Conservation (phyloP, 2,797 vertebrate species). For the Geotrypetes seraphini region DNA sequence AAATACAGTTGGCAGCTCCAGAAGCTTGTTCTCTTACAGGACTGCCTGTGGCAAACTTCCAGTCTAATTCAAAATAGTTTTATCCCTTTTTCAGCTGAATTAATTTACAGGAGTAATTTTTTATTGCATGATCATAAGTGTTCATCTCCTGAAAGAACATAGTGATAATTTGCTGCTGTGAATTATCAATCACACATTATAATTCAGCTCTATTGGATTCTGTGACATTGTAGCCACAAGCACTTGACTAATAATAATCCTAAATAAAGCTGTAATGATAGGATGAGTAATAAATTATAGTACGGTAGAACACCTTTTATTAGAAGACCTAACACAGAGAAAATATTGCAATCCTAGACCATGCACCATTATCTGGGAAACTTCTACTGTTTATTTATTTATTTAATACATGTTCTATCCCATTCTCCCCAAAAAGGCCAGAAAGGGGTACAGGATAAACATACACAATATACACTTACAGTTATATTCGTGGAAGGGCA, state of each 20-base stretch:
- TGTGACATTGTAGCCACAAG: constrained; percentile 2
- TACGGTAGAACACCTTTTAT: no score
- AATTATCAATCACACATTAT: constrained; percentile 25
- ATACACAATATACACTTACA: no score
- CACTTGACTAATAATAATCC: constrained; percentile 24
- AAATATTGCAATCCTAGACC: no score
- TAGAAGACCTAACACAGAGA: no score
- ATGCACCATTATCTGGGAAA: no score
- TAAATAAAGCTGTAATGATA: constrained; percentile 7
- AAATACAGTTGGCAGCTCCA: constrained; percentile 10
- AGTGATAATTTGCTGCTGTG: constrained; percentile 21
- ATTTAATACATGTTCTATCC: no score
- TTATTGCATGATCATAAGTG: constrained; percentile 17
- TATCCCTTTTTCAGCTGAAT: constrained; percentile 9
- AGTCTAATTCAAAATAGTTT: constrained; percentile 19
- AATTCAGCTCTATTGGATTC: constrained; percentile 31
- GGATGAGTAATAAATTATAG: constrained; percentile 9
- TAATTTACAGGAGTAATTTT: constrained; percentile 26
- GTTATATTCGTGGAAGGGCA: no score
- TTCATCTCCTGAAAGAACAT: constrained; percentile 26
- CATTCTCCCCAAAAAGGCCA: no score
- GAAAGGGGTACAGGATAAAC: no score
- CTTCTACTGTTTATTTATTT: no score
- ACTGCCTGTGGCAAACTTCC: constrained; percentile 5
- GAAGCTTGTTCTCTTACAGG: neutral